Base-by-base conservation (phyloP, 2,888 invertebrate genomes). In the Tupiocoris notatus region DNA sequence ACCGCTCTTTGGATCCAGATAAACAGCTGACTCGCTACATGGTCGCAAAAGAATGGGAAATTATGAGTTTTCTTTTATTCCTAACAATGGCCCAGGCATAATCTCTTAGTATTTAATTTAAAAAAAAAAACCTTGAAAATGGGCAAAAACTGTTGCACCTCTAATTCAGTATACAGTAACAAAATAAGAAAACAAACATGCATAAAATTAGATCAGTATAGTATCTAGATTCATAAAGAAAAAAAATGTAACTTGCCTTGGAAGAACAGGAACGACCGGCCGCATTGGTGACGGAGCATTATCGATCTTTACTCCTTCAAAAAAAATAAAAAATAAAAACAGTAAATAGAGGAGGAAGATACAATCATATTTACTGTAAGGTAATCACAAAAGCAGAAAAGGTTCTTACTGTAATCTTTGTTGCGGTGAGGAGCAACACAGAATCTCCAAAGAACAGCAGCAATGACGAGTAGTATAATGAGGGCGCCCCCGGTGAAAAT, bases 391-490 rank as follows among this genome's bases (percentile, higher is more conserved):
- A n/a, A n/a, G n/a, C n/a, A 12, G 39, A 39, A 7, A 39, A 39
- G 12, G 39, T 39, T 39, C 78, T 61, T 84, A 90, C 90, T 88
- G 82, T 88, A 88, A 79, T 89, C 88, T 85, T 89, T 89, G 84
- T 89, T 89, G 82, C 89, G 87, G 80, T 88, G 88, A 81, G 89
- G 89, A 88, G 89, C 89, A 83, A 89, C 87, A 86, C 89, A 89
- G 84, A 89, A 90, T 84, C 89, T 88, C 85, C 89, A 90, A 82
- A 89, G 86, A 82, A 90, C 85, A 83, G 88, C 85, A 80, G 89
- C 87, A 83, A 89, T 86, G 83, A 89, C 86, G 81, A 89, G 84
- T 82, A 89, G 88, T 81, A 89, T 88, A 81, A 89, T 88, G 81
- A 89, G 86, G 79, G 89, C 89, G 78, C 89, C 89, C 21, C 86